phyloP scores from a whole-genome alignment of 64 coral and sea anemone species.

The Porites lutea region DNA sequence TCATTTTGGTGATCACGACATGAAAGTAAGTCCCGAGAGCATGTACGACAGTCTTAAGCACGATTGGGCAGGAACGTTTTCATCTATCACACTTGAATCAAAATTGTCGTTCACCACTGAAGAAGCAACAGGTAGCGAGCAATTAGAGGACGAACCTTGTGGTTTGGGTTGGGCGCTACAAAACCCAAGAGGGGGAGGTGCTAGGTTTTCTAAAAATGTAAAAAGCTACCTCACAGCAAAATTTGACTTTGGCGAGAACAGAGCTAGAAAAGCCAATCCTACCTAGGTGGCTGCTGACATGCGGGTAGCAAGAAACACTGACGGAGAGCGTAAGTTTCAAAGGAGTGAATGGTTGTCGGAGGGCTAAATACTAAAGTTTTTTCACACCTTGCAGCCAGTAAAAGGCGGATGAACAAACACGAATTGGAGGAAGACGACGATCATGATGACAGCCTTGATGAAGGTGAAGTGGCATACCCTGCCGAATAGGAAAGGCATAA shows the following conservation, averaged over 20 bases:
- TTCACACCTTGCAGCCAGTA: no score
- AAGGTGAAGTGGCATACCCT: no score
- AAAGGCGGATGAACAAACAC: no score
- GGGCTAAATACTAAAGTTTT: constrained; percentile 34
- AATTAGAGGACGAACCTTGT: not conserved
- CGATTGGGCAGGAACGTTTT: constrained; percentile 17
- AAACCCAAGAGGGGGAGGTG: not conserved
- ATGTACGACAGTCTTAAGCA: not conserved
- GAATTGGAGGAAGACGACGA: no score
- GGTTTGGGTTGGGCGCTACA: constrained; percentile 53
- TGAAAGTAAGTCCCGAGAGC: not conserved
- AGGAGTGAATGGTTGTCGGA: constrained; percentile 72
- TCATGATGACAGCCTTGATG: no score
- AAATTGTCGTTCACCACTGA: not conserved
- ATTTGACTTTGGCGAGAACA: constrained; percentile 47
- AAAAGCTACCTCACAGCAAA: not conserved
- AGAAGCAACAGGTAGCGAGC: not conserved
- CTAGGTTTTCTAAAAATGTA: not conserved
- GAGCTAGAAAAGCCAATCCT: constrained; percentile 61
- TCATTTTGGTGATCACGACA: no score
- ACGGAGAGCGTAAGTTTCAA: constrained; percentile 33
- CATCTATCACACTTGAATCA: not conserved
- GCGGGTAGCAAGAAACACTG: constrained; percentile 13
- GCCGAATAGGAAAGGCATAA: no score
- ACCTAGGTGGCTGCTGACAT: constrained; percentile 46